Conservation (phyloP, 2,113 vertebrate genomes). For the Anser brachyrhynchus region DNA sequence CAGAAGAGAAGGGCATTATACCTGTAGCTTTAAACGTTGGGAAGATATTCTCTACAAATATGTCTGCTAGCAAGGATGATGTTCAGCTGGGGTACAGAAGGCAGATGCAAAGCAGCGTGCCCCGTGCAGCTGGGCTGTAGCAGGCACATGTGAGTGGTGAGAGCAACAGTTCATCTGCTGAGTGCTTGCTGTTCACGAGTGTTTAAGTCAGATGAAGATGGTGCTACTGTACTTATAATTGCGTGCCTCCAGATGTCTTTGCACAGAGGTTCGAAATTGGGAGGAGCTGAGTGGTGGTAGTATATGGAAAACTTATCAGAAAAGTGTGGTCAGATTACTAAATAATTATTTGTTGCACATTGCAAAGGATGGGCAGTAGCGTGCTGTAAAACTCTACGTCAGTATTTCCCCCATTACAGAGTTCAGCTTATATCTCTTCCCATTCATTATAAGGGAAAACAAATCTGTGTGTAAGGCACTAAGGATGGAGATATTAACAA, state of each 20-base stretch:
- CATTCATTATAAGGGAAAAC: background rate
- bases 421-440: background rate
- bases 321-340: background rate
- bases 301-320: background rate
- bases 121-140: background rate
- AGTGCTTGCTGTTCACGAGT: background rate
- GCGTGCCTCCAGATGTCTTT: background rate
- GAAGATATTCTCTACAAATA: background rate
- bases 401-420: background rate
- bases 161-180: background rate
- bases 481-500: background rate
- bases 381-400: fast-evolving
- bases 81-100: background rate
- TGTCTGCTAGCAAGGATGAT: fast-evolving
- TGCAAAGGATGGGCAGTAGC: background rate
- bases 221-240: background rate
- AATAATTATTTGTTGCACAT: fast-evolving
- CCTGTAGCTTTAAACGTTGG: background rate
- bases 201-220: background rate
- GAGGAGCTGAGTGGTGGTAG: background rate
- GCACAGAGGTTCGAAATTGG: background rate
- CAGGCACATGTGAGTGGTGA: fast-evolving
- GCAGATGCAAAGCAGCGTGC: background rate
- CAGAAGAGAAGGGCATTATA: background rate
- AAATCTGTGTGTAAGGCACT: background rate